phyloP scores from a whole-genome alignment of 2,113 vertebrate species.

The Pardalotus punctatus region DNA sequence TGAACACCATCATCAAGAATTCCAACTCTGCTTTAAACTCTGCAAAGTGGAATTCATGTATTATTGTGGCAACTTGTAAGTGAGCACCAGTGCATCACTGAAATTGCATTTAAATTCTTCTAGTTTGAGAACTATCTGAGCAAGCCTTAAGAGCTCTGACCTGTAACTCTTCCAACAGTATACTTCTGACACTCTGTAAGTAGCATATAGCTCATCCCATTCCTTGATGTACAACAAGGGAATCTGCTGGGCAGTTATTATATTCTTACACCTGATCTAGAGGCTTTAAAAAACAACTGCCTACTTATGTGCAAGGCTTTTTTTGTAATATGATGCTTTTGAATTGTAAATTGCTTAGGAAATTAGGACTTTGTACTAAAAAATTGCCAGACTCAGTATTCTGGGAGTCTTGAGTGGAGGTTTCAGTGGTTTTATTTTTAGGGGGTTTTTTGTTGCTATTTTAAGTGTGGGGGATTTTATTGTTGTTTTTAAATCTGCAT shows the following conservation, averaged over 20 bases:
- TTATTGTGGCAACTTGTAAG: neutral
- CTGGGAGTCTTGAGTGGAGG: neutral
- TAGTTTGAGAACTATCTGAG: neutral
- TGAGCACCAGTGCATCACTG: neutral
- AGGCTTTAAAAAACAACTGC: neutral
- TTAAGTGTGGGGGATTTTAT: neutral
- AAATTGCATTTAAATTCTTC: neutral
- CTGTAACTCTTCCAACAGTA: neutral
- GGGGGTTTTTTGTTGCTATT: accelerated
- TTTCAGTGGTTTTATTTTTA: neutral
- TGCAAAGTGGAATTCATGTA: neutral
- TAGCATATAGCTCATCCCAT: neutral
- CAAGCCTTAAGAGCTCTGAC: neutral
- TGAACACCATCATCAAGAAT: neutral
- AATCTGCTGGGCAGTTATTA: neutral
- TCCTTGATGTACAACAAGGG: neutral
- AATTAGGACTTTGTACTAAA: neutral
- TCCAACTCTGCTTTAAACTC: neutral
- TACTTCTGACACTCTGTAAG: accelerated
- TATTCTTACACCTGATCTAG: neutral
- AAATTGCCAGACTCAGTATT: neutral
- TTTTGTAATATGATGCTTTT: neutral
- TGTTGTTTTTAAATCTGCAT: neutral
- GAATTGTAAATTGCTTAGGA: neutral
- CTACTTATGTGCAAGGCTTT: neutral